Base-by-base conservation (phyloP, 2,888 invertebrate genomes). In the Alloscopus bannaensis region DNA sequence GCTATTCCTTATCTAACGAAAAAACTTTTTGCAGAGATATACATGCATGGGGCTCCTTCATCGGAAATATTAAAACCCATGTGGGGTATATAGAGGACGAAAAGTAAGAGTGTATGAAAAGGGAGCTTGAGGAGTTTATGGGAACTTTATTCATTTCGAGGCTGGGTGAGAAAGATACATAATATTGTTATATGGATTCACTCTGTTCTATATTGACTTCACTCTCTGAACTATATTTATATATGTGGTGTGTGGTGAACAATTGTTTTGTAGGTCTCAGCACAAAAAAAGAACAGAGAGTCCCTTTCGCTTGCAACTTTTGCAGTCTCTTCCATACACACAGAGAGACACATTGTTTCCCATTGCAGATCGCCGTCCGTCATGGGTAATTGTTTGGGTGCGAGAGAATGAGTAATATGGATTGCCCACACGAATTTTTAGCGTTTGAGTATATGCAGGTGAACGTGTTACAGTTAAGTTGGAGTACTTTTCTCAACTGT, bases 131-230 rank as follows among this genome's bases (percentile, higher is more conserved):
- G 47, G 8, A 47, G 47, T 47, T 47, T 47, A 47, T 47, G 47
- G n/a, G 47, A 47, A 47, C 47, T 47, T 47, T 47, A n/a, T 47
- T 47, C n/a, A 47, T n/a, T 47, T 47, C 11, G 47, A 47, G 47
- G 47, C 47, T 47, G n/a, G n/a, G n/a, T n/a, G n/a, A n/a, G n/a
- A n/a, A n/a, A n/a, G n/a, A n/a, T n/a, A n/a, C n/a, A n/a, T n/a
- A n/a, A n/a, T n/a, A n/a, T n/a, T n/a, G n/a, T n/a, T n/a, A n/a
- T 13, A 6, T 13, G 6, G 36, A 36, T 36, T 8, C 8, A 36
- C 36, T 36, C 13, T 13, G 6, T 13, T 36, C 36, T 36, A 13
- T 13, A 36, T 36, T 36, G 8, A 6, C 6, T 13, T 36, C 13
- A 6, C 8, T 36, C 6, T 36, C 6, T 36, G 36, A 8, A 36